Base-by-base conservation (phyloP, 1,140 invertebrate genomes). In the Temnothorax longispinosus region DNA sequence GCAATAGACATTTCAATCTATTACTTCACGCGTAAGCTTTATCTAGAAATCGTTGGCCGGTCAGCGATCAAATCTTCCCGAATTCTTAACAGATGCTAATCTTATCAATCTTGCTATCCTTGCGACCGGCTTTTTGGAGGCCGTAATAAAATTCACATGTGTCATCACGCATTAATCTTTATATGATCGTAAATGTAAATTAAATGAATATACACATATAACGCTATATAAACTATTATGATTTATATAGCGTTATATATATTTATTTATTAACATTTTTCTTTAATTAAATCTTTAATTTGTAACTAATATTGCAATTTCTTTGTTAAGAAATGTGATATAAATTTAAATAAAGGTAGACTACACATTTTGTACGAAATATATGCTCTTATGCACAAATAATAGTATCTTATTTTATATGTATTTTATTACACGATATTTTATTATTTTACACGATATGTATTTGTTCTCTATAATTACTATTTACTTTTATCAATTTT, bases 31-130 rank as follows among this genome's bases (percentile, higher is more conserved):
- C 72, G 1, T 7, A 41, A 4, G 56, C 3, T 27, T 52, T 4
- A 18, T 38, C 44, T 13, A 58, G n/a, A 75, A 75, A 41, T 41
- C 21, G 8, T 15, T 18, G 27, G 5, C 5, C 4, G 7, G 3
- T 13, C 35, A 67, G n/a, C n/a, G 0, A 27, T 13, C 3, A 41
- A 81, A 81, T 41, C 77, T 54, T 54, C 13, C 62, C 32, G 13
- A 38, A 80, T 69, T 38, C 65, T 56, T 56, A 27, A 38, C 18
- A 38, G 32, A 41, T 54, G 44, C 62, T 27, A 67, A 80, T 67
- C 35, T 67, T 80, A 54, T 80, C n/a, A 50, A 52, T 11, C 62
- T 54, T 41, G 62, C 7, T 58, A 54, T 69, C 50, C 64, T 81
- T 67, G 60, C 35, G 13, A 67, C 77, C 47, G 27, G 47, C 21